phyloP scores from a whole-genome alignment of 35 echinoderm and acorn worm species.

The Lytechinus pictus region DNA sequence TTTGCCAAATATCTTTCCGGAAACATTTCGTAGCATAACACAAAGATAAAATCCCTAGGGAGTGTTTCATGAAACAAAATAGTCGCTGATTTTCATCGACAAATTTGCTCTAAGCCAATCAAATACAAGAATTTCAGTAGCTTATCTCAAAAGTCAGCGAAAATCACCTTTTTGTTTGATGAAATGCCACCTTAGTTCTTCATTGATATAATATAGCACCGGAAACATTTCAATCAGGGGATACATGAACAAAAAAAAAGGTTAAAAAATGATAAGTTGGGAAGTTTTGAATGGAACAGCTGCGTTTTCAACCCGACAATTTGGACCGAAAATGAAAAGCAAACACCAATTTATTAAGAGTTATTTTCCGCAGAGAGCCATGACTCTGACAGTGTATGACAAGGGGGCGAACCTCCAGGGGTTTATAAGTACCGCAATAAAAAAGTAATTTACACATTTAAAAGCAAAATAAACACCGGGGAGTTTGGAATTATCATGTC shows the following conservation, averaged over 20 bases:
- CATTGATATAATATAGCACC: background rate
- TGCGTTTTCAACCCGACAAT: background rate
- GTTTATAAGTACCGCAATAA: background rate
- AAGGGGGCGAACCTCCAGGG: background rate
- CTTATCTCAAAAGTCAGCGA: no score
- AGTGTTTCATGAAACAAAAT: no score
- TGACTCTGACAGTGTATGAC: background rate
- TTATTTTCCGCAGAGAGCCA: background rate
- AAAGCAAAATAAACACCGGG: conserved; percentile 1
- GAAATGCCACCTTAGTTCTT: background rate
- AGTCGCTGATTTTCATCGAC: no score
- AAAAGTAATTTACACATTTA: background rate
- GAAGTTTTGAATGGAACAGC: conserved; percentile 11
- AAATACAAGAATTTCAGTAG: no score
- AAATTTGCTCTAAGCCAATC: no score
- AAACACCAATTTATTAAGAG: background rate
- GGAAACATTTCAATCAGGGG: background rate
- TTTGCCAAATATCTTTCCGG: background rate
- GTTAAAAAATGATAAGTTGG: background rate
- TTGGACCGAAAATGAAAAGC: conserved; percentile 1
- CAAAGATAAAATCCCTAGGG: background rate
- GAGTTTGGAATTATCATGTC: background rate
- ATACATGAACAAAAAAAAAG: background rate
- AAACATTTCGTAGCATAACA: background rate
- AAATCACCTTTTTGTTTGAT: no score